Percentiles rank a stretch among this genome's conserved stretches.
These are phyloP conservation scores for Pogonocichla stellata DNA, from an alignment of 2,113 vertebrate species.

Conservation along the genomic window DNA sequence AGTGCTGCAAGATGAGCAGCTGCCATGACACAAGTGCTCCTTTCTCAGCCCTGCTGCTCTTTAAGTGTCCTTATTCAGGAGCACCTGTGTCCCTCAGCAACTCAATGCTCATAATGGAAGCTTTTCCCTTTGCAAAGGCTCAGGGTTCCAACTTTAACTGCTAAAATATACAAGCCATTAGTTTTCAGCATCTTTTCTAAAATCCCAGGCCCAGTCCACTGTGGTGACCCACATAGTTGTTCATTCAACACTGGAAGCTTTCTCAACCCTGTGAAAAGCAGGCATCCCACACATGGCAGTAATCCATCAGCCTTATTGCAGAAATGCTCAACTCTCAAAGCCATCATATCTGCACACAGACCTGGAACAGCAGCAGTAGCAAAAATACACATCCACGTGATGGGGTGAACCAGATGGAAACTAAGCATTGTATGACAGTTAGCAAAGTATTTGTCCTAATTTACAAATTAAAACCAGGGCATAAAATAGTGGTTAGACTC, in stretches of 20 bases:
- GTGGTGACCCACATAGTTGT: background rate
- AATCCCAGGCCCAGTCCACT: background rate
- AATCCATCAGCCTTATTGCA: background rate
- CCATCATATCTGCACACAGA: background rate
- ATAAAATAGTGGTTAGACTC: background rate
- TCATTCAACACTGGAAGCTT: background rate
- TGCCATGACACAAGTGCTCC: accelerated
- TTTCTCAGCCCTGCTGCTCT: background rate
- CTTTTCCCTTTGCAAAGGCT: background rate
- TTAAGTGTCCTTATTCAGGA: background rate
- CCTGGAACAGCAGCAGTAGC: background rate
- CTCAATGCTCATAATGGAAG: accelerated
- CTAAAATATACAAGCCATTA: background rate
- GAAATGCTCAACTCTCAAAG: background rate
- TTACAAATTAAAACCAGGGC: background rate
- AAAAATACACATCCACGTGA: accelerated
- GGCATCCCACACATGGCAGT: background rate
- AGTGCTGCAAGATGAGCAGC: background rate
- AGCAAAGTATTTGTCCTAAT: background rate
- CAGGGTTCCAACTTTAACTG: background rate
- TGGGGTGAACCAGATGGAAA: background rate
- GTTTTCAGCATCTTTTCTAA: background rate
- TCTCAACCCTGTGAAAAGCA: background rate
- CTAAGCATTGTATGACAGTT: background rate
- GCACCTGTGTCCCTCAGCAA: background rate